Base-by-base conservation (phyloP, 2,888 invertebrate species). In the Ochropacha duplaris region DNA sequence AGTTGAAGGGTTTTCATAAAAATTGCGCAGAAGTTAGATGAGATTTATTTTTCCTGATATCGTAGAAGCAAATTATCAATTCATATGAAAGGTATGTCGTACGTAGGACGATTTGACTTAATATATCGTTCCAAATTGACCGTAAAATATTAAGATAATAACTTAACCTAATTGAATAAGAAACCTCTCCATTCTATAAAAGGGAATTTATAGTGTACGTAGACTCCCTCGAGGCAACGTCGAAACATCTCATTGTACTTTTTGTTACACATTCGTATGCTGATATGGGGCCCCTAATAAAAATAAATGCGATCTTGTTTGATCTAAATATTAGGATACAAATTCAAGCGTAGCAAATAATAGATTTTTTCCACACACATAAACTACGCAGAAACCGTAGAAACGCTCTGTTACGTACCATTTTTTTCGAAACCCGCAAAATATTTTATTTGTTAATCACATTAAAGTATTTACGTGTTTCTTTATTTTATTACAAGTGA, bases 251-350 rank as follows among this genome's bases (percentile, higher is more conserved):
- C 78, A 77, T 80, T 78, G 73, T 74, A 68, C 77, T 78, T 80
- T 81, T 82, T 81, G 78, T 76, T 70, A 74, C 68, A 80, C 84
- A 87, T 87, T 87, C 74, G 81, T 86, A 87, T 87, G 86, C 86
- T 85, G 86, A 87, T 87, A 83, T 71, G 77, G 77, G 74, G 66
- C 69, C 79, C 82, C 79, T 83, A 85, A 87, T 87, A 88, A 87
- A 88, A 87, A 86, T 79, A 84, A 86, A 87, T 83, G 79, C 82
- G 76, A 81, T 80, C 81, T 81, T 73, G 69, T 74, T 76, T 78
- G 84, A 85, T 86, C 85, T 83, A 80, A 85, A 86, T 86, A 87
- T 86, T 79, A 81, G 83, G 82, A 85, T 81, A 86, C 84, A 83
- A 82, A 81, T 81, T 81, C 71, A 68, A 71, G 66, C 67, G 64